Evolutionary conservation across 2,113 vertebrate genomes (phyloP).

Genomic region (Callionymus lyra): DNA sequence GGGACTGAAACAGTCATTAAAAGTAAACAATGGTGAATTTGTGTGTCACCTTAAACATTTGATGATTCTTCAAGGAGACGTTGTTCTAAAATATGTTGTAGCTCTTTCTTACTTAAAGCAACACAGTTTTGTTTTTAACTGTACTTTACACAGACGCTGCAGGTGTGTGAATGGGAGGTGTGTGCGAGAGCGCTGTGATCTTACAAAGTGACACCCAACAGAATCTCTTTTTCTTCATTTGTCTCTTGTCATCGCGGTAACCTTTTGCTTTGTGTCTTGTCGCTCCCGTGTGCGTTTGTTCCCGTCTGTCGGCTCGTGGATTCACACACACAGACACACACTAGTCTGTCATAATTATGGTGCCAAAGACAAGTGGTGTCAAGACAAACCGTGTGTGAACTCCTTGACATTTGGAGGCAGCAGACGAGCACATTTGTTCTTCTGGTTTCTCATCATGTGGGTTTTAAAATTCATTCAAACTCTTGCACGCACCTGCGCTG

Average conservation of each 20-base stretch:
- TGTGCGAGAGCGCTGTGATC: slow-evolving; percentile 5
- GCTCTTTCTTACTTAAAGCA: no score
- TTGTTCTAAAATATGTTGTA: no score
- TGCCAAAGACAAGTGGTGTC: slow-evolving; percentile 23
- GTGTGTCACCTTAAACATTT: no score
- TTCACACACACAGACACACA: slow-evolving; percentile 1
- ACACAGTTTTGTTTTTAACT: no score
- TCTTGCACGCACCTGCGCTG: no score
- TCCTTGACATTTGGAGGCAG: slow-evolving; percentile 26
- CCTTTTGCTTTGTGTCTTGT: slow-evolving; percentile 10
- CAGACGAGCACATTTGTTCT: slow-evolving; percentile 2
- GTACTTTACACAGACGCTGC: no score
- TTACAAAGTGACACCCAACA: slow-evolving; percentile 1
- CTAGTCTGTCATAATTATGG: slow-evolving; percentile 25
- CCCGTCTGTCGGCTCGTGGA: slow-evolving; percentile 11
- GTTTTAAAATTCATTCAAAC: no score
- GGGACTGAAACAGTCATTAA: no score
- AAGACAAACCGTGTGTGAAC: slow-evolving; percentile 30
- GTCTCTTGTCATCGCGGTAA: slow-evolving; percentile 4
- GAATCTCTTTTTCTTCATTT: slow-evolving; percentile 11
- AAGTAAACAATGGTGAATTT: no score
- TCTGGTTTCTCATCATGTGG: no score
- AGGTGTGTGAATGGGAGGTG: background rate
- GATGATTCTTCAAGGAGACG: no score
- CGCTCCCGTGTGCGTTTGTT: background rate